Base-by-base conservation (phyloP, 2,888 invertebrate genomes). In the Dasysyrphus tricinctus region DNA sequence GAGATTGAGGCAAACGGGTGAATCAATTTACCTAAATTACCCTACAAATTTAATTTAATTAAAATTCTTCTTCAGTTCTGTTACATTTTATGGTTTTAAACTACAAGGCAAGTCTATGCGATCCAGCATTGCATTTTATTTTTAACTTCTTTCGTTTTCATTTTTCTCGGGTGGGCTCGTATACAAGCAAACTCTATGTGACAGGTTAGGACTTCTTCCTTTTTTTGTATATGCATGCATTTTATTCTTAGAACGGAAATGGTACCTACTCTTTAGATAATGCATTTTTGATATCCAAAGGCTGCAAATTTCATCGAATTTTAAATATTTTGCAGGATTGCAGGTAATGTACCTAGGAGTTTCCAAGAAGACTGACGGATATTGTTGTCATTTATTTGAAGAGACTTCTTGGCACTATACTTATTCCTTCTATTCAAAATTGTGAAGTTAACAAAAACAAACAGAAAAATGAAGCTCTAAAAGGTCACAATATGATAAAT, bases 361-460 rank as follows among this genome's bases (percentile, higher is more conserved):
- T 16, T 3, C 8, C 8, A 47, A 16, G 6, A 0, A 49, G 9
- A 9, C 12, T 2, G 32, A n/a, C 34, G 34, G 16, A 34, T 16
- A n/a, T 14, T n/a, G 51, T 51, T 24, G 51, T 51, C 12, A 51
- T 51, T 51, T 51, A 51, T 51, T 24, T 51, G n/a, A n/a, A n/a
- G n/a, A n/a, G n/a, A n/a, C n/a, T n/a, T n/a, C n/a, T 3, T 51
- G 24, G 24, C 11, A 51, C 2, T 47, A 19, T 19, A n/a, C 14
- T 14, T 42, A 5, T 44, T 44, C 16, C n/a, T 47, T 47, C 16
- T 9, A 16, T 0, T 0, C 1, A 16, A 47, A 47, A 3, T 16
- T 16, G 3, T 5, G 9, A 47, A 19, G 9, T 0, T 9, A 47
- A 16, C 3, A 44, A 44, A n/a, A 44, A 39, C 0, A 19, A 47